A percentile compares a stretch with the other conserved stretches of the same genome.
phyloP scores from a whole-genome alignment of 1,140 invertebrate species.

The Temnothorax nylanderi region DNA sequence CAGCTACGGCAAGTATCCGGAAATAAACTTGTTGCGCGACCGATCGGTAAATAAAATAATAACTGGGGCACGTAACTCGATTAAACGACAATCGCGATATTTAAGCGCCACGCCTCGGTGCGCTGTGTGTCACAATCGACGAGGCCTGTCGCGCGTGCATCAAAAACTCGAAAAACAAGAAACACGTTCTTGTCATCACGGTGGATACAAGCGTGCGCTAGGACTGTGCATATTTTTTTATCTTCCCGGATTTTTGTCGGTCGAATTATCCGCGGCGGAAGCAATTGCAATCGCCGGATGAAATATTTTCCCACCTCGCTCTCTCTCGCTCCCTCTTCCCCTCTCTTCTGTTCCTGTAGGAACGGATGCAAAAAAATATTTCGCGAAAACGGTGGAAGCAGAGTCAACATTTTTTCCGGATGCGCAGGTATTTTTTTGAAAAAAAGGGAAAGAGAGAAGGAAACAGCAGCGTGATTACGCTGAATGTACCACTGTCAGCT shows the following conservation, averaged over 20 bases:
- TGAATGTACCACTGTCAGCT: slow-evolving; percentile 65
- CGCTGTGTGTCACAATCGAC: slow-evolving; percentile 36
- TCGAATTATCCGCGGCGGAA: slow-evolving; percentile 48
- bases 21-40: slow-evolving; percentile 58
- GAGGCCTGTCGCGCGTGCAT: slow-evolving; percentile 8
- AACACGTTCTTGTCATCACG: not conserved
- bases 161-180: slow-evolving; percentile 50
- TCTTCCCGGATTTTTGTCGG: slow-evolving; percentile 9
- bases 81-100: slow-evolving; percentile 56
- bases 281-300: slow-evolving; percentile 48
- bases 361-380: slow-evolving; percentile 36
- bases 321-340: not conserved
- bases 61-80: slow-evolving; percentile 49
- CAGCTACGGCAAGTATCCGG: slow-evolving; percentile 33
- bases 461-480: slow-evolving; percentile 62
- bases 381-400: not conserved
- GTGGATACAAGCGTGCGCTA: not conserved
- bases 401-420: not conserved
- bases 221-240: slow-evolving; percentile 14
- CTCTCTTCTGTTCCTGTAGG: not conserved
- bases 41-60: slow-evolving; percentile 55
- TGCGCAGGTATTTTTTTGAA: slow-evolving; percentile 28
- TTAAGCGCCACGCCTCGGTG: not conserved
- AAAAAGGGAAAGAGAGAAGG: not conserved
- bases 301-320: slow-evolving; percentile 26